Evolutionary conservation across 1,140 invertebrate species (phyloP).

Genomic region (Caenorhabditis inopinata): DNA sequence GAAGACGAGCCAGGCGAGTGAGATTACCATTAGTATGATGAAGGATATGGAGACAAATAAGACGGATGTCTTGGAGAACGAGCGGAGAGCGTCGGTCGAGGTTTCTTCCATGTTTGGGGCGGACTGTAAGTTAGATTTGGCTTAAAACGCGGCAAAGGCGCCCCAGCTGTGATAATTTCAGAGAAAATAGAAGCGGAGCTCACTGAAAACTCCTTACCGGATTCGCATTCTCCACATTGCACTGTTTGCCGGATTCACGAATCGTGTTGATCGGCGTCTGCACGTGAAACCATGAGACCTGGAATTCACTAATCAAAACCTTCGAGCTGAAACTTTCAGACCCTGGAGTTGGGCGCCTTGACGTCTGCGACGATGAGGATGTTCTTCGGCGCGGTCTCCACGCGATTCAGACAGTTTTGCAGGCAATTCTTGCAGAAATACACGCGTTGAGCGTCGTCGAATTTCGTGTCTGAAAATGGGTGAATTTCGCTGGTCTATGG

Average conservation of each 20-base stretch:
- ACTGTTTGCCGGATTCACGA: neutral
- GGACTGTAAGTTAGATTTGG: too few species aligned
- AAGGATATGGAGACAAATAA: constrained; percentile 90
- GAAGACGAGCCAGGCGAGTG: constrained; percentile 86
- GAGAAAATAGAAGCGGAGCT: too few species aligned
- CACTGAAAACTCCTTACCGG: too few species aligned
- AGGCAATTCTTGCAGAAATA: neutral
- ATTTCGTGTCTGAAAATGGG: neutral
- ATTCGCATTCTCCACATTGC: constrained; percentile 6
- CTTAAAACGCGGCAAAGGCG: too few species aligned
- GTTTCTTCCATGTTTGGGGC: neutral
- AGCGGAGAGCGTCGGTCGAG: constrained; percentile 54
- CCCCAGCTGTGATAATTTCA: too few species aligned
- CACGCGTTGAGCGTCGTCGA: neutral
- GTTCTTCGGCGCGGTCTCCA: neutral
- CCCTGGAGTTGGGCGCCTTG: neutral
- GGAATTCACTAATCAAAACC: too few species aligned
- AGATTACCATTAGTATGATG: constrained; percentile 89
- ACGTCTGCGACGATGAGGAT: neutral
- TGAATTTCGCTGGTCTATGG: too few species aligned
- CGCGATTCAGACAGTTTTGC: neutral
- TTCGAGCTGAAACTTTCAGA: neutral
- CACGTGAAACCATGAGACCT: neutral
- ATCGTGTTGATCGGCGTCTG: neutral
- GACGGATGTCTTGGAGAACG: constrained; percentile 65